phyloP scores from a whole-genome alignment of 2,888 invertebrate genomes.

The Strigamia crassipes region DNA sequence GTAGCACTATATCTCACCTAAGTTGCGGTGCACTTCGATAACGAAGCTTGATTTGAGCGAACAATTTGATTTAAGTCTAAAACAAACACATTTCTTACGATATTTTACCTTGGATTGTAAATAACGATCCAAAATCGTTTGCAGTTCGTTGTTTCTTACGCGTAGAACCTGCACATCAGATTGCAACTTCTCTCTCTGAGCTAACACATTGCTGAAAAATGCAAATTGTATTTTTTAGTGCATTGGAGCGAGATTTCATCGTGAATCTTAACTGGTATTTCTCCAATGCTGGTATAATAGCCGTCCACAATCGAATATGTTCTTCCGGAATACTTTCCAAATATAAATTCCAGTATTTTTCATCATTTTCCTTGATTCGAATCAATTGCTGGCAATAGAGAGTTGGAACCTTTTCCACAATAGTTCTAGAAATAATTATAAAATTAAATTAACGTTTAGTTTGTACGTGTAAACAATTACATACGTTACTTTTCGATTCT shows the following conservation, averaged over 20 bases:
- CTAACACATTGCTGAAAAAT: background rate
- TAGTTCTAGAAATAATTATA: background rate
- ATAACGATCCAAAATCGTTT: background rate
- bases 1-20: background rate
- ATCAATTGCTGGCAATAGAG: background rate
- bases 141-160: background rate
- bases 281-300: background rate
- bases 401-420: conserved; percentile 7
- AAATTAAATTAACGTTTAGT: background rate
- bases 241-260: background rate
- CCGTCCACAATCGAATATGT: background rate
- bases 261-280: background rate
- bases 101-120: background rate
- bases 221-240: background rate
- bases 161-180: background rate
- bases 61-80: background rate
- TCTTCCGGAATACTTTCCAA: background rate
- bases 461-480: background rate
- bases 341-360: background rate
- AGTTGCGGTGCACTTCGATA: background rate
- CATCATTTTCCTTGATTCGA: background rate
- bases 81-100: background rate
- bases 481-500: background rate
- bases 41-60: background rate
- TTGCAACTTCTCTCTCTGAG: background rate